phyloP scores from a whole-genome alignment of 2,113 vertebrate genomes.

The Glareola pratincola region DNA sequence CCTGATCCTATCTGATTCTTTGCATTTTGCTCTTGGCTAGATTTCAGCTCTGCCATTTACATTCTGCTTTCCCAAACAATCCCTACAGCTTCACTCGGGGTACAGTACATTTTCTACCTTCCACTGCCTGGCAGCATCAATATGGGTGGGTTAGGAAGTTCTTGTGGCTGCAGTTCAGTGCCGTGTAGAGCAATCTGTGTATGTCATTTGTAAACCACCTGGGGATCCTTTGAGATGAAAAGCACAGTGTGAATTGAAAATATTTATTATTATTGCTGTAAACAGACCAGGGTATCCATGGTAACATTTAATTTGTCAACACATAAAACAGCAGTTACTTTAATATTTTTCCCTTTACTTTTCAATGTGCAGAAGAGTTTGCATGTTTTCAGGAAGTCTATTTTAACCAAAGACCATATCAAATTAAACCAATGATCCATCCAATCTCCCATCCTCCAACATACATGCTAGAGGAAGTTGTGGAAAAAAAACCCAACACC shows the following conservation, averaged over 20 bases:
- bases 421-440: not conserved
- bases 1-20: not conserved
- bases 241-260: slow-evolving; percentile 5
- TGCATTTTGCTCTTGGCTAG: not conserved
- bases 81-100: not conserved
- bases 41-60: not conserved
- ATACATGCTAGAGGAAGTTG: not conserved
- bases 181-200: not conserved
- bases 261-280: slow-evolving; percentile 28
- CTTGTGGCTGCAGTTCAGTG: not conserved
- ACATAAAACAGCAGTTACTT: not conserved
- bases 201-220: not conserved
- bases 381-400: not conserved
- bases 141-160: not conserved
- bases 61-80: not conserved
- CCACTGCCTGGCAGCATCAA: not conserved
- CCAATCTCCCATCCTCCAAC: not conserved
- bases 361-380: not conserved
- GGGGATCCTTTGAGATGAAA: not conserved
- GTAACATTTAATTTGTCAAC: not conserved
- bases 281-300: not conserved
- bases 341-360: not conserved
- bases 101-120: not conserved
- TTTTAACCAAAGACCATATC: not conserved
- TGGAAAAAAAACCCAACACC: not conserved